Percentiles rank a stretch among this genome's conserved stretches.
phyloP scores from a whole-genome alignment of 2,113 vertebrate species.

The Saguinus imperator region DNA sequence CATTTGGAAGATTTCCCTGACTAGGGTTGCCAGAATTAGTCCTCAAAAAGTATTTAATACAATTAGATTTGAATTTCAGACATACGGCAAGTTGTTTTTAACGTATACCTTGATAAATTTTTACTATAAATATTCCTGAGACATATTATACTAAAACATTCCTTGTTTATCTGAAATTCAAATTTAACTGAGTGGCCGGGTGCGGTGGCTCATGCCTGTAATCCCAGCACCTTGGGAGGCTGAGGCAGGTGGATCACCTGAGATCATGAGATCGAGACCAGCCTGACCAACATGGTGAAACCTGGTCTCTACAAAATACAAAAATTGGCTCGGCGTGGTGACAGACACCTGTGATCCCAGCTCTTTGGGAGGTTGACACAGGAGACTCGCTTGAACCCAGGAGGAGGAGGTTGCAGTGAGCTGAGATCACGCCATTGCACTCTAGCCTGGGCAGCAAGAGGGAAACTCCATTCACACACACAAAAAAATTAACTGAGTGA shows the following conservation, averaged over 20 bases:
- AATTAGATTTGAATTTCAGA: conserved; percentile 52
- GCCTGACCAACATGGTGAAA: not conserved
- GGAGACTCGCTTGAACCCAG: not conserved
- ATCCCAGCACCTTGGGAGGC: not conserved
- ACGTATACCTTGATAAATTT: not conserved
- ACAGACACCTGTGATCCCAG: not conserved
- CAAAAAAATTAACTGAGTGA: not conserved
- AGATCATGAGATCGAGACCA: not conserved
- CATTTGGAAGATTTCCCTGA: not conserved
- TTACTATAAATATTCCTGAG: not conserved
- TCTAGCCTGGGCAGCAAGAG: not conserved
- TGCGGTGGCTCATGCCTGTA: not conserved
- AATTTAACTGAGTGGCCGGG: not conserved
- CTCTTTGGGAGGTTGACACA: not conserved
- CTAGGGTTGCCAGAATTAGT: not conserved
- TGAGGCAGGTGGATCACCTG: not conserved
- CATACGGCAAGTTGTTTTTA: not conserved
- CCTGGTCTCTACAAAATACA: not conserved
- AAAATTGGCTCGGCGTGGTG: not conserved
- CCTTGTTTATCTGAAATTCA: conserved; percentile 47
- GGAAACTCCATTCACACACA: not conserved
- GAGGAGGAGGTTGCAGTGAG: not conserved
- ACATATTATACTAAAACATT: conserved; percentile 13
- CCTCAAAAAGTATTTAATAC: not conserved
- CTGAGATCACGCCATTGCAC: not conserved